These are phyloP conservation scores for Lypha dubia DNA, from an alignment of 2,888 invertebrate genomes.

Conservation along the genomic window DNA sequence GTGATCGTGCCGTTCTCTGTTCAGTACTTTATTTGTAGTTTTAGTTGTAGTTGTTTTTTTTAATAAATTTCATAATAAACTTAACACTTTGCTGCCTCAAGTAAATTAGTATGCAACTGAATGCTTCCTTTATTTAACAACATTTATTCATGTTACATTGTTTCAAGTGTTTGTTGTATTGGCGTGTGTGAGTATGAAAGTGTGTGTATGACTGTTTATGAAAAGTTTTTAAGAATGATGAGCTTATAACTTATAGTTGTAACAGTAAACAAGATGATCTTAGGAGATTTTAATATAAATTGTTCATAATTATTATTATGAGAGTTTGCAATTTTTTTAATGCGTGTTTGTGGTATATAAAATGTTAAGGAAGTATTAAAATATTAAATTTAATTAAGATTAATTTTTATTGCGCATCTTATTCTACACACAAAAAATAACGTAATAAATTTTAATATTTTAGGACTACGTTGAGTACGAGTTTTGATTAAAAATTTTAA, in stretches of 20 bases:
- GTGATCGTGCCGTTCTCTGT: too few relatives aligned
- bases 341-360: conserved; percentile 17
- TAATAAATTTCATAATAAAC: background rate
- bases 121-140: background rate
- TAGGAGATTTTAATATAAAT: conserved; percentile 55
- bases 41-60: background rate
- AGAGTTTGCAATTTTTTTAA: conserved; percentile 18
- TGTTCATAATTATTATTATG: conserved; percentile 38
- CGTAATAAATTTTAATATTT: too few relatives aligned
- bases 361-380: conserved; percentile 5
- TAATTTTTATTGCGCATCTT: too few relatives aligned
- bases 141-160: background rate
- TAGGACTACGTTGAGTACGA: too few relatives aligned
- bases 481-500: too few relatives aligned
- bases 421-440: too few relatives aligned
- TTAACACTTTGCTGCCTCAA: background rate
- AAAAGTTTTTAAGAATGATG: conserved; percentile 26
- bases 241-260: conserved; percentile 45
- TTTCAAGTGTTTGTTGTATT: background rate
- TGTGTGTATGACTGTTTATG: background rate
- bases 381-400: too few relatives aligned
- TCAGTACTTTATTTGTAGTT: too few relatives aligned
- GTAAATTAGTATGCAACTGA: background rate
- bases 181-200: background rate
- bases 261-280: conserved; percentile 36